Conservation (phyloP, 2,113 vertebrate species). For the Fulica atra region DNA sequence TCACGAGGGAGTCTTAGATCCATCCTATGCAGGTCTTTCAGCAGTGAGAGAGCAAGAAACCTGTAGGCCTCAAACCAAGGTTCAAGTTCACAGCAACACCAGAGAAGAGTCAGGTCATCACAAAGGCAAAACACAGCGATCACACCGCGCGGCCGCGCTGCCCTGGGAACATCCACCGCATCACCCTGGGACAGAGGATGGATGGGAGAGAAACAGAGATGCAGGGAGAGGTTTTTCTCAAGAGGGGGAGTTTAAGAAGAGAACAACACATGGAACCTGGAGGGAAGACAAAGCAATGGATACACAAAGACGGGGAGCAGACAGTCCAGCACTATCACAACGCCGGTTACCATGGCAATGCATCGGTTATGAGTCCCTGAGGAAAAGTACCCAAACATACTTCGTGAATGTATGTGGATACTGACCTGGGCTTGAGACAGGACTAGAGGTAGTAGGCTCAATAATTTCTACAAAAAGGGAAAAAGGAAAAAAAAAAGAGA, state of each 20-base stretch:
- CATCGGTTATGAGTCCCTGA: neutral
- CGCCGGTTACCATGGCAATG: neutral
- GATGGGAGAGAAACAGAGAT: neutral
- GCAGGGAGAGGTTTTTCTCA: neutral
- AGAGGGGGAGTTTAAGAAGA: neutral
- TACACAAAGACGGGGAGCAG: conserved; percentile 68
- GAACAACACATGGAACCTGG: conserved; percentile 15
- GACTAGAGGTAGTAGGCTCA: conserved; percentile 97
- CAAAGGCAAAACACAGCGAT: neutral
- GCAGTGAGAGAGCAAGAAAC: neutral
- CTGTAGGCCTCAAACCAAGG: neutral
- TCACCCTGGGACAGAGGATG: neutral
- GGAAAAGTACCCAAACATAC: conserved; percentile 82
- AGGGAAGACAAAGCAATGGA: conserved; percentile 37
- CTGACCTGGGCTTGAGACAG: conserved; percentile 99
- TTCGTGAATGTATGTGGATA: conserved; percentile 89
- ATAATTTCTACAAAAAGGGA: conserved; percentile 96
- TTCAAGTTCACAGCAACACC: neutral
- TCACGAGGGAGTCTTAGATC: neutral
- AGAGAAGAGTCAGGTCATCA: neutral
- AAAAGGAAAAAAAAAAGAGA: conserved; percentile 81
- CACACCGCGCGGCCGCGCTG: neutral
- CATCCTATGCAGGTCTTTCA: rapidly evolving
- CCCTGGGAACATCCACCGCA: neutral
- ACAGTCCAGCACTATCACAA: conserved; percentile 60